Conservation (phyloP, 2,113 vertebrate genomes). For the Malurus melanocephalus region DNA sequence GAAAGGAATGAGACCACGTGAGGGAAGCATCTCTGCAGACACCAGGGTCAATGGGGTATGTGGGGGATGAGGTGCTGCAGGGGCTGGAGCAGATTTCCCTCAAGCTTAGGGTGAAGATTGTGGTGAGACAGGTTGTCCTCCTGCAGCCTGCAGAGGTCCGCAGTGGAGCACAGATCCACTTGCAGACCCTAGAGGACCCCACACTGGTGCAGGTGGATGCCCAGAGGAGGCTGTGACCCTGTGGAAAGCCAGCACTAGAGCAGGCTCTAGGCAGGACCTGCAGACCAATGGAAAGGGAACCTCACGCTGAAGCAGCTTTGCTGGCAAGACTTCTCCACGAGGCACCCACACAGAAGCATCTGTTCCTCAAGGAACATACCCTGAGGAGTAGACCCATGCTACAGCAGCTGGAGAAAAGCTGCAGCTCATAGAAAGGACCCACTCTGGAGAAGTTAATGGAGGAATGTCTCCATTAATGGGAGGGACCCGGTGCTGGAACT, state of each 20-base stretch:
- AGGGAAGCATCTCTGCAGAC: not conserved
- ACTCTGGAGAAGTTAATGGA: not conserved
- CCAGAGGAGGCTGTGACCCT: not conserved
- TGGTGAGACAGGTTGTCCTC: not conserved
- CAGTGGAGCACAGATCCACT: not conserved
- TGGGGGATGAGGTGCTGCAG: not conserved
- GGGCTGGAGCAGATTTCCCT: not conserved
- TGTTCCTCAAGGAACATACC: not conserved
- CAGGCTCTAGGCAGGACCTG: not conserved
- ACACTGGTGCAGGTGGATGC: too few relatives aligned
- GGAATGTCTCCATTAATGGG: rapidly evolving
- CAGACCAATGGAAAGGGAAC: not conserved
- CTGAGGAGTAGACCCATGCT: not conserved
- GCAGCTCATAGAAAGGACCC: not conserved
- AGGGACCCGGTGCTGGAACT: not conserved
- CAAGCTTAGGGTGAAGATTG: not conserved
- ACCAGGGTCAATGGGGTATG: too few relatives aligned
- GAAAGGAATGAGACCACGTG: not conserved
- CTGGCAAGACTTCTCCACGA: not conserved
- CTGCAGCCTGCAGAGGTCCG: not conserved
- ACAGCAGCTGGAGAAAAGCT: not conserved
- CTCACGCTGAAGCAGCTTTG: rapidly evolving
- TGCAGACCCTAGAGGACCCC: not conserved
- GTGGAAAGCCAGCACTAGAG: not conserved
- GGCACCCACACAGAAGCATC: not conserved